Conservation (phyloP, 2,888 invertebrate genomes). For the Drosophila cognata region DNA sequence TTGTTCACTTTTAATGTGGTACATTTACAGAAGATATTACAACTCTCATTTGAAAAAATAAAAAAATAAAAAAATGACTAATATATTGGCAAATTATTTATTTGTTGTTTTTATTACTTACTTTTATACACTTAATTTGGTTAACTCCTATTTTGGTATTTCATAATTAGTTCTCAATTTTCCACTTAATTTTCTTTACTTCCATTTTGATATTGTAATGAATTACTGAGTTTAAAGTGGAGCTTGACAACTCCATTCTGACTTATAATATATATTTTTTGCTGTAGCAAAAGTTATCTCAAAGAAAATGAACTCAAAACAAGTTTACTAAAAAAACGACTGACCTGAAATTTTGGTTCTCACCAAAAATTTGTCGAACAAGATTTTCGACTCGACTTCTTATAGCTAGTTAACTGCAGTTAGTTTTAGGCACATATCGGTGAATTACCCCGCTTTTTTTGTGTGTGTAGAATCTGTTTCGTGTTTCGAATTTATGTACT, state of each 20-base stretch:
- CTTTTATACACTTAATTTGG: neutral
- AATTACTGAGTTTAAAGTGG: neutral
- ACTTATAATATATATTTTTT: neutral
- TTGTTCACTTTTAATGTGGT: neutral
- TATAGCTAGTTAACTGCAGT: neutral
- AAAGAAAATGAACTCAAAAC: fast-evolving
- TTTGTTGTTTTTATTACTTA: neutral
- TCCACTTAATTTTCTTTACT: neutral
- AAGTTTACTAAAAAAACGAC: neutral
- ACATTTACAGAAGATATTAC: neutral
- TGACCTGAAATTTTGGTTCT: neutral
- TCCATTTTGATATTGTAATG: neutral
- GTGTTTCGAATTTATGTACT: constrained; percentile 33
- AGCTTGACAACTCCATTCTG: neutral
- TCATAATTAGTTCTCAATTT: neutral
- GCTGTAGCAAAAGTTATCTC: neutral
- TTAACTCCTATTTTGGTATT: neutral
- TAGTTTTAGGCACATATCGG: neutral
- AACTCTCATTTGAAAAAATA: neutral
- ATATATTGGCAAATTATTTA: neutral
- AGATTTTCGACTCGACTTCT: neutral
- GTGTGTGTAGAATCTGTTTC: neutral
- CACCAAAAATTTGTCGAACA: neutral
- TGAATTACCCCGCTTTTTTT: too few species aligned
- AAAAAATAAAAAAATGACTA: too few species aligned